phyloP scores from a whole-genome alignment of 64 coral and sea anemone species.

The Actinia equina region DNA sequence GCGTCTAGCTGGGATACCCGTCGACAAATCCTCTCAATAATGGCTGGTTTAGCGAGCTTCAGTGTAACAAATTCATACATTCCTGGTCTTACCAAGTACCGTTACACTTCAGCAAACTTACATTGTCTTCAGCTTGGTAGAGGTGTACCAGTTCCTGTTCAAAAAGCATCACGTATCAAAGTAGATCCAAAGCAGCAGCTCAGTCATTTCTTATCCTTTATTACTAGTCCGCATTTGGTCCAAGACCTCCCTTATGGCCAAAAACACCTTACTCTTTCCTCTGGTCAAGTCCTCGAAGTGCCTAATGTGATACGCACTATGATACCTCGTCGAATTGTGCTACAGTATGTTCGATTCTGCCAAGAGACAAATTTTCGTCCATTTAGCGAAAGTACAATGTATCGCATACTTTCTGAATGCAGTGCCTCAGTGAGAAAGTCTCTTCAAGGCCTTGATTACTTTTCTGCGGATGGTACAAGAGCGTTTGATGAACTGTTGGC shows the following conservation, averaged over 20 bases:
- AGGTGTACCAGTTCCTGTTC: neutral
- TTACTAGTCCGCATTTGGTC: constrained; percentile 44
- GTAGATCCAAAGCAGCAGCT: constrained; percentile 34
- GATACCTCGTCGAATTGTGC: constrained; percentile 35
- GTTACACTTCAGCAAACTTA: constrained; percentile 26
- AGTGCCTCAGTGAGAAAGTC: constrained; percentile 19
- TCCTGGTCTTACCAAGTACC: constrained; percentile 45
- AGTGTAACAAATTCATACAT: neutral
- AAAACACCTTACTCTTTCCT: constrained; percentile 24
- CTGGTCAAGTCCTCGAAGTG: constrained; percentile 11
- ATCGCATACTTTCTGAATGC: constrained; percentile 36
- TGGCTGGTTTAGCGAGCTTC: constrained; percentile 22
- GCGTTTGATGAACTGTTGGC: constrained; percentile 31
- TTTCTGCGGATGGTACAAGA: constrained; percentile 23
- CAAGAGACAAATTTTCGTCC: constrained; percentile 22
- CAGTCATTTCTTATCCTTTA: constrained; percentile 25
- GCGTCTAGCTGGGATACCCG: constrained; percentile 5
- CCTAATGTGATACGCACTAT: constrained; percentile 51
- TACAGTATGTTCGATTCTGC: constrained; percentile 38
- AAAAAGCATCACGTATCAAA: constrained; percentile 9
- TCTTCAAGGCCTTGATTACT: constrained; percentile 26
- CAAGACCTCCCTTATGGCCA: constrained; percentile 55
- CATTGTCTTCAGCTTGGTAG: constrained; percentile 35
- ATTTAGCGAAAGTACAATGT: constrained; percentile 45
- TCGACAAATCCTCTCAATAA: constrained; percentile 13